phyloP scores from a whole-genome alignment of 2,113 vertebrate genomes.

The Seriola rivoliana region DNA sequence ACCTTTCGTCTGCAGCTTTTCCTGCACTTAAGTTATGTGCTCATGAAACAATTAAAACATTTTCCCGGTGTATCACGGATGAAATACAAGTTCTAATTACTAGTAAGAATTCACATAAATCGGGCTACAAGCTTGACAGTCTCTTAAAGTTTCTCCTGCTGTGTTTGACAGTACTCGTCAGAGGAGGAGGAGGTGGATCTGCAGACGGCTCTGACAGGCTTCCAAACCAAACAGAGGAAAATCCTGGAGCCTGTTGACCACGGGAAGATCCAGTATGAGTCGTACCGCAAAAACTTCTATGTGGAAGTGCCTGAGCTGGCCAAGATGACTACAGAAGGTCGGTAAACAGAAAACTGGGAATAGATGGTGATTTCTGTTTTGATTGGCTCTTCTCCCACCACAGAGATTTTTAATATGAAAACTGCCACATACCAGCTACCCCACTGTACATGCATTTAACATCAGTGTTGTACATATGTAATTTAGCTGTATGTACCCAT shows the following conservation, averaged over 20 bases:
- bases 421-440: background rate
- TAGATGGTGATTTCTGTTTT: background rate
- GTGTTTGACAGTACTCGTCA: slow-evolving; percentile 92
- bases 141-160: background rate
- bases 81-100: background rate
- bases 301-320: slow-evolving; percentile 98
- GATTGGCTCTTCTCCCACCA: background rate
- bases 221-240: slow-evolving; percentile 98
- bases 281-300: slow-evolving; percentile 97
- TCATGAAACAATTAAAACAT: background rate
- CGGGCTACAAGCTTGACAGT: background rate
- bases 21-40: background rate
- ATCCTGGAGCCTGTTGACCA: slow-evolving; percentile 98
- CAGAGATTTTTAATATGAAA: background rate
- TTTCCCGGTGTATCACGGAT: no score
- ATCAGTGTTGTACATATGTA: no score
- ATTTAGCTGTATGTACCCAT: no score
- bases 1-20: background rate
- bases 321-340: slow-evolving; percentile 94
- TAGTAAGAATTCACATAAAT: background rate
- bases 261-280: slow-evolving; percentile 96
- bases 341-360: slow-evolving; percentile 1
- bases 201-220: slow-evolving; percentile 96
- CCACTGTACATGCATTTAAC: no score
- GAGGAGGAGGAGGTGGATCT: slow-evolving; percentile 99